Evolutionary conservation across 2,113 vertebrate species (phyloP).

Genomic region (Ramphastos sulfuratus): DNA sequence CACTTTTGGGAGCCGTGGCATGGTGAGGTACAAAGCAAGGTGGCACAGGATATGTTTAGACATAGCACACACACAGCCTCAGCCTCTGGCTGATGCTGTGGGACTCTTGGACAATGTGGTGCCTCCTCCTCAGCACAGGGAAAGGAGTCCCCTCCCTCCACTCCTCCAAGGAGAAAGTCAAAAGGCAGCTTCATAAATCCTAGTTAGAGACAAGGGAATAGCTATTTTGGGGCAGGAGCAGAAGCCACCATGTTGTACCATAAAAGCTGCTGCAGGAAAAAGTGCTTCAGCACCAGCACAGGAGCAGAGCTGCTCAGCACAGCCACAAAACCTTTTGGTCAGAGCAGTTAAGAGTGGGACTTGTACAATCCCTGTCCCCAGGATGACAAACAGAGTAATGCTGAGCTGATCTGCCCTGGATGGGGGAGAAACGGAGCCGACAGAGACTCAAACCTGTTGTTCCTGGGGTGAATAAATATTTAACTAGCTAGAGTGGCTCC

Average conservation of each 20-base stretch:
- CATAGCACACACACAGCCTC: rapidly evolving
- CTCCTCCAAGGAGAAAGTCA: neutral
- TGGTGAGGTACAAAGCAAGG: rapidly evolving
- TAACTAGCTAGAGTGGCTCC: slow-evolving; percentile 18
- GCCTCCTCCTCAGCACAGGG: neutral
- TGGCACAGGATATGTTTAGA: neutral
- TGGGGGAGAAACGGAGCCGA: rapidly evolving
- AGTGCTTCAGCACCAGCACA: neutral
- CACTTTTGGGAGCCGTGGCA: neutral
- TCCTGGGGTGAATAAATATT: slow-evolving; percentile 47
- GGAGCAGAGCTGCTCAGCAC: neutral
- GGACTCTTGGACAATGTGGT: rapidly evolving
- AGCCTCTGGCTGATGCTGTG: neutral
- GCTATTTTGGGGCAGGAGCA: neutral
- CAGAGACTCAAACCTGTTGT: neutral
- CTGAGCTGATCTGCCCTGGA: neutral
- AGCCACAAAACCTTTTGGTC: rapidly evolving
- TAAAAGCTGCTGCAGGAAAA: neutral
- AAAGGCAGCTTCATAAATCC: neutral
- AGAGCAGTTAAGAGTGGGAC: rapidly evolving
- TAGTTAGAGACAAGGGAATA: neutral
- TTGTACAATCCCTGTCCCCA: neutral
- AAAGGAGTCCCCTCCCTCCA: neutral
- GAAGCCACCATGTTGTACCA: neutral
- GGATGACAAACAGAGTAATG: neutral